These are phyloP conservation scores for Cynaeus angustus DNA, from an alignment of 2,888 invertebrate species.

Conservation along the genomic window DNA sequence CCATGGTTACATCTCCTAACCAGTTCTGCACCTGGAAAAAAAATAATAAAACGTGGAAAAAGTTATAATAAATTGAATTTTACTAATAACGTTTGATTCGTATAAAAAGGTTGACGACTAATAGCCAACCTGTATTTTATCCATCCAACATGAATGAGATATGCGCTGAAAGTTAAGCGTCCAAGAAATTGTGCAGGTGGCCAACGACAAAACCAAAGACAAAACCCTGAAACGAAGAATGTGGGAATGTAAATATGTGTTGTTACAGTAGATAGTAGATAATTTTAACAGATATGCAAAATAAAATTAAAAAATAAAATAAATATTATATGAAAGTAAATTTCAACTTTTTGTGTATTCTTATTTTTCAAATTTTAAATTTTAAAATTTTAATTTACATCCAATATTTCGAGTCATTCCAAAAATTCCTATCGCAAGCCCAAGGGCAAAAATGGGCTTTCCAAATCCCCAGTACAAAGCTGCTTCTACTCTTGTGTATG, in stretches of 20 bases:
- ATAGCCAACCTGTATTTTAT: slow-evolving; percentile 56
- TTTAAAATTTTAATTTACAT: too few relatives aligned
- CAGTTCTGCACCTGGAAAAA: slow-evolving; percentile 51
- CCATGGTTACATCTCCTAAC: slow-evolving; percentile 56
- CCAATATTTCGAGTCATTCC: slow-evolving; percentile 59
- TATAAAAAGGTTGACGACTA: slow-evolving; percentile 55
- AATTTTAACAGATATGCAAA: too few relatives aligned
- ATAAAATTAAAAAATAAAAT: too few relatives aligned
- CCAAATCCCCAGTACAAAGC: slow-evolving; percentile 68
- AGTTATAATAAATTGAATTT: background rate
- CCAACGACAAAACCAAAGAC: slow-evolving; percentile 58
- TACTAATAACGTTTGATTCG: slow-evolving; percentile 56
- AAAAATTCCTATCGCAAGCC: slow-evolving; percentile 54
- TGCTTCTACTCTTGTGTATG: slow-evolving; percentile 66
- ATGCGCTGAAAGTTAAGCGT: slow-evolving; percentile 63
- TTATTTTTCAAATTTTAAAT: too few relatives aligned
- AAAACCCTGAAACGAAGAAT: slow-evolving; percentile 61
- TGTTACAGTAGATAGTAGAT: too few relatives aligned
- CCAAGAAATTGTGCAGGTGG: slow-evolving; percentile 59
- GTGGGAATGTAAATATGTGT: too few relatives aligned
- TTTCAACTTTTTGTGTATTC: too few relatives aligned
- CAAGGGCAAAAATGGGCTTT: slow-evolving; percentile 50
- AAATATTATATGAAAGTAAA: too few relatives aligned
- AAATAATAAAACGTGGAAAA: too few relatives aligned
- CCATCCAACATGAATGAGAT: slow-evolving; percentile 60